A percentile compares a stretch with the other conserved stretches of the same genome.
phyloP scores from a whole-genome alignment of 2,797 vertebrate genomes.

The Bryconaethiops microstoma region DNA sequence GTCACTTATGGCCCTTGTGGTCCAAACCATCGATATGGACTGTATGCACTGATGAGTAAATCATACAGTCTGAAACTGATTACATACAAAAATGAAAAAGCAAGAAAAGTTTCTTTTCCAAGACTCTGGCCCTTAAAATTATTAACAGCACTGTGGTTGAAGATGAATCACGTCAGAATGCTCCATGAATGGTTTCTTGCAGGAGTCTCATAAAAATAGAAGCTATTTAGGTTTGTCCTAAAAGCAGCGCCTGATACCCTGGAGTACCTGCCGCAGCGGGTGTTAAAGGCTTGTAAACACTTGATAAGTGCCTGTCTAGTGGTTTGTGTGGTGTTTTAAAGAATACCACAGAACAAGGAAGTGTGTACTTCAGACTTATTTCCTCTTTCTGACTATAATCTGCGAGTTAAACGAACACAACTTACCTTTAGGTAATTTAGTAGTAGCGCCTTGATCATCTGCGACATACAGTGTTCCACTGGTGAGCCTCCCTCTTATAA shows the following conservation, averaged over 20 bases:
- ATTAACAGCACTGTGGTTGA: neutral
- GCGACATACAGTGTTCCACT: too few relatives aligned
- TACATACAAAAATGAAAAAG: neutral
- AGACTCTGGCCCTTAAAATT: too few relatives aligned
- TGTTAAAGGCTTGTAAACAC: neutral
- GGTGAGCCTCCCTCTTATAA: too few relatives aligned
- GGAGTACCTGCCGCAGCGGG: neutral
- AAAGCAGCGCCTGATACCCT: neutral
- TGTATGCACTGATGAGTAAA: too few relatives aligned
- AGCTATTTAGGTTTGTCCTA: constrained; percentile 1
- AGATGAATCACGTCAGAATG: neutral
- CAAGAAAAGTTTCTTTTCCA: neutral
- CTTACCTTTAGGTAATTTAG: neutral
- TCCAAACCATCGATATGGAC: too few relatives aligned
- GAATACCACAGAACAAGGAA: neutral
- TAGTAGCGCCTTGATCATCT: too few relatives aligned
- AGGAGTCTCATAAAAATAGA: neutral
- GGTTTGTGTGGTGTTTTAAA: constrained; percentile 4
- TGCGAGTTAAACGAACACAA: neutral
- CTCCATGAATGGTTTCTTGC: neutral
- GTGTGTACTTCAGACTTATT: neutral
- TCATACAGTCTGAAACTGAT: too few relatives aligned
- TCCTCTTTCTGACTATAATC: neutral
- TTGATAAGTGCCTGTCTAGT: constrained; percentile 3
- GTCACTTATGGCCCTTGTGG: too few relatives aligned